Base-by-base conservation (phyloP, 1,140 invertebrate species). In the Drosophila saltans region DNA sequence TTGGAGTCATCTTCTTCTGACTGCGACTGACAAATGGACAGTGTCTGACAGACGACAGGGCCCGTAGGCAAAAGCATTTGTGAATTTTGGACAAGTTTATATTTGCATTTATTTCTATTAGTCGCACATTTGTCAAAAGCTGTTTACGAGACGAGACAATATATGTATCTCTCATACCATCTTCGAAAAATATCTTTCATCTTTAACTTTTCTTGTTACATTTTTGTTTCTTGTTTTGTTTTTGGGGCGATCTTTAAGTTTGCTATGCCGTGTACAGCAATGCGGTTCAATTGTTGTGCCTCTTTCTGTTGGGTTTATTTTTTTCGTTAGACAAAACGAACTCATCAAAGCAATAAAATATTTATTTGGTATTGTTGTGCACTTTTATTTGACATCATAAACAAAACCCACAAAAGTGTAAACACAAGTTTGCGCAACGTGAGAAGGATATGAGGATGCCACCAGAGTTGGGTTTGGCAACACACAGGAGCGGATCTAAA, bases 31-130 rank as follows among this genome's bases (percentile, higher is more conserved):
- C 84, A 88, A 88, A 88, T 88, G 84, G 84, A 90, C 77, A 88
- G 67, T 80, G 80, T 78, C 84, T 89, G 80, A 83, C 77, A 83
- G 73, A 81, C 67, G 80, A 83, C 83, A 79, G 45, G 67, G 67
- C 68, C 79, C 83, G 66, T 77, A 48, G 45, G 45, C 45, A 48
- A 48, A 72, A 85, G 74, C 79, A 69, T 72, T 76, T 61, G 52
- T 24, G 45, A 24, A 79, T 80, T 71, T 90, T 88, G 81, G 84
- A 81, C 84, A 89, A 90, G 84, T 90, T 89, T 89, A 89, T 89
- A 89, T 89, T 89, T 89, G 84, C 84, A 89, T 89, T 89, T 89
- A 89, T 90, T 89, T 89, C 84, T 89, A 89, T 89, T 89, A 89
- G 85, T 81, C 84, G 69, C 71, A 81, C 84, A 90, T 89, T 89